A percentile compares a stretch with the other conserved stretches of the same genome.
Evolutionary conservation across 1,140 invertebrate genomes (phyloP).

Genomic region (Drosophila willistoni): DNA sequence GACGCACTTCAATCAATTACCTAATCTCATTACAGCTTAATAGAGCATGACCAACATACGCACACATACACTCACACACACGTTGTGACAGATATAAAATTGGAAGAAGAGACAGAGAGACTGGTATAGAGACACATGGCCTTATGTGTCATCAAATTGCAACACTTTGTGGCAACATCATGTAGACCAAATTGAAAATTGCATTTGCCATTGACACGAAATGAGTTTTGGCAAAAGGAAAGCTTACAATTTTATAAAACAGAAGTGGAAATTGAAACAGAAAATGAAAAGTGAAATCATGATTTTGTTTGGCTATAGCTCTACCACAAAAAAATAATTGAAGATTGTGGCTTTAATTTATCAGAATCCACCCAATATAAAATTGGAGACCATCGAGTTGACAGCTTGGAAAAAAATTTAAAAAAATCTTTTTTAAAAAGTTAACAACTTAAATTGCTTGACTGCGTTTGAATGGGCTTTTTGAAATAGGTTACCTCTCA

Average conservation of each 20-base stretch:
- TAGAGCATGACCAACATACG: conserved; percentile 61
- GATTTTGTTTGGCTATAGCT: no score
- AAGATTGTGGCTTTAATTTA: conserved; percentile 1
- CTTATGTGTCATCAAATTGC: conserved; percentile 18
- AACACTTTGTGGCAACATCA: conserved; percentile 23
- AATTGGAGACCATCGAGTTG: no score
- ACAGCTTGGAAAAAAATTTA: no score
- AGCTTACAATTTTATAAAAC: not conserved
- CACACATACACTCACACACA: conserved; percentile 13
- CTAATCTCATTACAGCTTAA: conserved; percentile 79
- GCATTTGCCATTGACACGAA: conserved; percentile 39
- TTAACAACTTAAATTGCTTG: no score
- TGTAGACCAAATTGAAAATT: conserved; percentile 35
- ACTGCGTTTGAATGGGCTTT: no score
- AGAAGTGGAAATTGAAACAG: not conserved
- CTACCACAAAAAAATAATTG: not conserved
- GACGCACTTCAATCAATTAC: conserved; percentile 72
- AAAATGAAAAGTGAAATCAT: conserved; percentile 4
- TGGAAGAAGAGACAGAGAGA: not conserved
- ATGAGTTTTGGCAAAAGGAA: conserved; percentile 30
- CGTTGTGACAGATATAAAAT: not conserved
- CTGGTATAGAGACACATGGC: not conserved
- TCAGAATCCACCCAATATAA: not conserved
- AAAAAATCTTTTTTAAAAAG: no score
- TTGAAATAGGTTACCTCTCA: no score